Evolutionary conservation across 1,140 invertebrate genomes (phyloP).

Genomic region (Drosophila paulistorum): DNA sequence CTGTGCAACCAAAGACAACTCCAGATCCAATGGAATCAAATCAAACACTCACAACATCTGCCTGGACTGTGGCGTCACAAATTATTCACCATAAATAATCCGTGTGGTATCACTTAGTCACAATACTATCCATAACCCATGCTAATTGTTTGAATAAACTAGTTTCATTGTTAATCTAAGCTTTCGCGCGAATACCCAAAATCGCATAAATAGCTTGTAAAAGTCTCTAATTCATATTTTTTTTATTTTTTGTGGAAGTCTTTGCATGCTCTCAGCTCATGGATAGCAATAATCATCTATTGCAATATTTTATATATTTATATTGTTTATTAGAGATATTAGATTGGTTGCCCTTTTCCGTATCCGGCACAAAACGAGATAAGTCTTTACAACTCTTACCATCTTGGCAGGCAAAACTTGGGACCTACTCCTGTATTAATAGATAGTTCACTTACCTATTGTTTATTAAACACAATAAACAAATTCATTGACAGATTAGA

Average conservation of each 20-base stretch:
- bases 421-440: no score
- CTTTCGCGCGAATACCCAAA: not conserved
- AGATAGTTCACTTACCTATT: no score
- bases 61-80: not conserved
- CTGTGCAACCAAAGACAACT: not conserved
- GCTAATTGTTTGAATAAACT: constrained; percentile 15
- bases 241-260: not conserved
- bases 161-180: constrained; percentile 8
- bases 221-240: not conserved
- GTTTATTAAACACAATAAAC: no score
- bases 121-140: not conserved
- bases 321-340: no score
- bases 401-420: no score
- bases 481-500: no score
- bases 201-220: constrained; percentile 22
- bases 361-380: not conserved
- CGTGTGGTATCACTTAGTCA: constrained; percentile 9
- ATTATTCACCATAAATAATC: constrained; percentile 6
- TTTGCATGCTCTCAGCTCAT: constrained; percentile 11
- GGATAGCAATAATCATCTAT: not conserved
- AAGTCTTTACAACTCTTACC: no score
- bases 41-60: constrained; percentile 1
- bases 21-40: constrained; percentile 10
- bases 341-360: not conserved
- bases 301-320: not conserved